phyloP scores from a whole-genome alignment of 1,140 invertebrate genomes.

The Drosophila mauritiana region DNA sequence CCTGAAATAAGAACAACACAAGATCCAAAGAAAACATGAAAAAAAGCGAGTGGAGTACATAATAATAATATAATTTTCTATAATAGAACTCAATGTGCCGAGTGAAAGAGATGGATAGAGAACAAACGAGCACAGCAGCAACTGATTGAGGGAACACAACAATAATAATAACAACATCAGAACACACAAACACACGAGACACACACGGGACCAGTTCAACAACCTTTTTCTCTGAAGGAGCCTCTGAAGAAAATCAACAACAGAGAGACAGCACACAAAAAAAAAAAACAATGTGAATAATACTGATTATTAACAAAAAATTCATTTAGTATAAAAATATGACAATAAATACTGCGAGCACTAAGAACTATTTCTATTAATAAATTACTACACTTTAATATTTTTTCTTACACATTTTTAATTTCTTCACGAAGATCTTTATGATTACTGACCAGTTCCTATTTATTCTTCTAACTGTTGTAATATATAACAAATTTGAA shows the following conservation, averaged over 20 bases:
- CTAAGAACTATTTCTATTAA: too few relatives aligned
- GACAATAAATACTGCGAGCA: too few relatives aligned
- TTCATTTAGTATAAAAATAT: too few relatives aligned
- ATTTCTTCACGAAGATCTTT: too few relatives aligned
- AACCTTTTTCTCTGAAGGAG: slow-evolving; percentile 53
- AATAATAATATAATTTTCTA: slow-evolving; percentile 83
- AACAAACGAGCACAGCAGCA: slow-evolving; percentile 28
- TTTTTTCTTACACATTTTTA: too few relatives aligned
- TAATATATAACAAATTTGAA: too few relatives aligned
- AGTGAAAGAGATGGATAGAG: slow-evolving; percentile 9
- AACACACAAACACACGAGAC: slow-evolving; percentile 29
- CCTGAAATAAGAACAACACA: slow-evolving; percentile 56
- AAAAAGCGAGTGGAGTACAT: slow-evolving; percentile 62
- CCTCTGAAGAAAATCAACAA: slow-evolving; percentile 32
- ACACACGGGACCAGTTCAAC: slow-evolving; percentile 64
- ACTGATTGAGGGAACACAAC: slow-evolving; percentile 54
- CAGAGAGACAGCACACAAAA: slow-evolving; percentile 23
- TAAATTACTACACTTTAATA: too few relatives aligned
- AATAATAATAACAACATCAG: slow-evolving; percentile 51
- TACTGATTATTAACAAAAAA: too few relatives aligned
- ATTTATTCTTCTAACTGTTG: too few relatives aligned
- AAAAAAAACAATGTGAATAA: not conserved
- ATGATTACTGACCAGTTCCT: too few relatives aligned
- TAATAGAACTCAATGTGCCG: slow-evolving; percentile 70
- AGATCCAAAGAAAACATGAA: slow-evolving; percentile 10